Conservation (phyloP, 2,113 vertebrate genomes). For the Erythrolamprus reginae region DNA sequence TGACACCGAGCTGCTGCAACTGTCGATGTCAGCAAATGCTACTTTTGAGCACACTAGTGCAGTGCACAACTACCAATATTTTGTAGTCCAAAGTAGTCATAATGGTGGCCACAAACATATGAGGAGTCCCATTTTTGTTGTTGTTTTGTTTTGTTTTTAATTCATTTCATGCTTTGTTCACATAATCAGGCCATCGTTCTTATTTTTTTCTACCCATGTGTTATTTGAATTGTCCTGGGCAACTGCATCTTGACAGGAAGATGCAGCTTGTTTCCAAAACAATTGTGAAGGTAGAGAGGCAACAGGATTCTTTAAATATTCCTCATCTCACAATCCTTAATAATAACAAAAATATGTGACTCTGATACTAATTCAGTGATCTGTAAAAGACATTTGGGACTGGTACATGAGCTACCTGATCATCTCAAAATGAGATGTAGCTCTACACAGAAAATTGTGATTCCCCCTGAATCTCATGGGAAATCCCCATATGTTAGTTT, state of each 20-base stretch:
- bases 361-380: background rate
- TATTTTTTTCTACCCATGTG: background rate
- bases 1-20: slow-evolving; percentile 31
- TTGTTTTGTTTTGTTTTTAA: slow-evolving; percentile 24
- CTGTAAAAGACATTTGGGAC: background rate
- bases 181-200: background rate
- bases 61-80: background rate
- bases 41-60: slow-evolving; percentile 33
- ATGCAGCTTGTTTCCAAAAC: slow-evolving; percentile 31
- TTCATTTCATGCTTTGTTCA: background rate
- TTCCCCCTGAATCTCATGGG: background rate
- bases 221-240: slow-evolving; percentile 27
- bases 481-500: background rate
- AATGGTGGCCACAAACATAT: background rate
- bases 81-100: background rate
- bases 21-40: slow-evolving; percentile 49
- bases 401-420: background rate
- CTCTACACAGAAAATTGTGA: background rate
- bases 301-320: background rate
- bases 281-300: background rate
- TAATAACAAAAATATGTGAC: background rate
- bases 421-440: background rate
- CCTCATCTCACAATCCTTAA: background rate
- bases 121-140: background rate
- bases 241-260: slow-evolving; percentile 48